Evolutionary conservation across 1,140 invertebrate species (phyloP).

Genomic region (Heliconius himera): DNA sequence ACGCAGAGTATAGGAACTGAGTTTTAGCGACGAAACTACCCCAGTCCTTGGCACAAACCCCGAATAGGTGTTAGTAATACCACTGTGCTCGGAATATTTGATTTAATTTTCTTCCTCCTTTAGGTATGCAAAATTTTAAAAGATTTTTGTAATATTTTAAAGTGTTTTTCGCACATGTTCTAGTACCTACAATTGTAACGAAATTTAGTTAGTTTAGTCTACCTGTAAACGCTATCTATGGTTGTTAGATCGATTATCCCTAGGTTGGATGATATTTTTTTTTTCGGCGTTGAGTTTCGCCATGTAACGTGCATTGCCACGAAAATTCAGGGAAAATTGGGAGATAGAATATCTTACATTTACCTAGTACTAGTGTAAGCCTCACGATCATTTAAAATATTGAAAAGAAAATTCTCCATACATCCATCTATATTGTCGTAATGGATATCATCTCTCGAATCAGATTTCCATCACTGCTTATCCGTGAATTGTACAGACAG

Average conservation of each 20-base stretch:
- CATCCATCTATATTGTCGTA: slow-evolving; percentile 11
- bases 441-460: slow-evolving; percentile 40
- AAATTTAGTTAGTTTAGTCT: too few relatives aligned
- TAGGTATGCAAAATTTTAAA: background rate
- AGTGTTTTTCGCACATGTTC: background rate
- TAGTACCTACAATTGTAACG: too few relatives aligned
- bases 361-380: too few relatives aligned
- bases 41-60: background rate
- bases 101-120: slow-evolving; percentile 5
- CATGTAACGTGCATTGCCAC: too few relatives aligned
- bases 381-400: background rate
- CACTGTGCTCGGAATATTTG: slow-evolving; percentile 1
- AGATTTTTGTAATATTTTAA: slow-evolving; percentile 5
- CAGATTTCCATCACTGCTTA: slow-evolving; percentile 43
- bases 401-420: slow-evolving; percentile 7
- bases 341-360: too few relatives aligned
- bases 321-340: too few relatives aligned
- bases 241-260: too few relatives aligned
- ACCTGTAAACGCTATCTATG: too few relatives aligned
- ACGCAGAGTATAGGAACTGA: background rate
- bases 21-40: slow-evolving; percentile 1
- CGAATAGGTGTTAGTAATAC: slow-evolving; percentile 11
- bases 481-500: slow-evolving; percentile 19
- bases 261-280: too few relatives aligned
- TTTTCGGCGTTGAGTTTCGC: too few relatives aligned